phyloP scores from a whole-genome alignment of 2,113 vertebrate genomes.

The Rhizomys pruinosus region DNA sequence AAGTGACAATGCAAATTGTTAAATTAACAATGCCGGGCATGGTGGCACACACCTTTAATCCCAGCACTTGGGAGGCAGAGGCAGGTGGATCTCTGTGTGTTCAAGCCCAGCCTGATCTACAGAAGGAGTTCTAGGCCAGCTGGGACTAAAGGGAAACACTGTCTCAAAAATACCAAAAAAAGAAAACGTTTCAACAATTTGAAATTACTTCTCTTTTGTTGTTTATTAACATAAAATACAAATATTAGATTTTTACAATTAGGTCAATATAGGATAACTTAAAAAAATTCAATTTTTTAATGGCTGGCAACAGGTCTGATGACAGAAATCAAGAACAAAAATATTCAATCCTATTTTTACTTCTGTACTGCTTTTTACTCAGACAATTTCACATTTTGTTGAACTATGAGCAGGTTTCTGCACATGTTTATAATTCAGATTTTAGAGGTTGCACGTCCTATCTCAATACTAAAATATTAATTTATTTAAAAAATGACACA shows the following conservation, averaged over 20 bases:
- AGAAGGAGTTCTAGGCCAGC: too few species aligned
- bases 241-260: not conserved
- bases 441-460: too few species aligned
- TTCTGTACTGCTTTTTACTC: not conserved
- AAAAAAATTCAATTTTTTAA: not conserved
- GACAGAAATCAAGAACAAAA: conserved; percentile 25
- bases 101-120: too few species aligned
- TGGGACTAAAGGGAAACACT: too few species aligned
- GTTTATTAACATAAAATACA: conserved; percentile 33
- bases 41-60: too few species aligned
- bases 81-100: too few species aligned
- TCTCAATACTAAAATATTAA: conserved; percentile 47
- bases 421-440: conserved; percentile 15
- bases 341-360: conserved; percentile 1
- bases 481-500: conserved; percentile 8
- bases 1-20: not conserved
- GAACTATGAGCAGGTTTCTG: conserved; percentile 12
- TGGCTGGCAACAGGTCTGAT: not conserved
- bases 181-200: too few species aligned
- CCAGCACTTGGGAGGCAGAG: too few species aligned
- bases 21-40: too few species aligned
- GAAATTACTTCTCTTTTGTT: conserved; percentile 28
- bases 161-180: too few species aligned
- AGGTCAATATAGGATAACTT: not conserved
- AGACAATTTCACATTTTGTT: conserved; percentile 45